Base-by-base conservation (phyloP, 2,113 vertebrate species). In the Paradoxurus hermaphroditus region DNA sequence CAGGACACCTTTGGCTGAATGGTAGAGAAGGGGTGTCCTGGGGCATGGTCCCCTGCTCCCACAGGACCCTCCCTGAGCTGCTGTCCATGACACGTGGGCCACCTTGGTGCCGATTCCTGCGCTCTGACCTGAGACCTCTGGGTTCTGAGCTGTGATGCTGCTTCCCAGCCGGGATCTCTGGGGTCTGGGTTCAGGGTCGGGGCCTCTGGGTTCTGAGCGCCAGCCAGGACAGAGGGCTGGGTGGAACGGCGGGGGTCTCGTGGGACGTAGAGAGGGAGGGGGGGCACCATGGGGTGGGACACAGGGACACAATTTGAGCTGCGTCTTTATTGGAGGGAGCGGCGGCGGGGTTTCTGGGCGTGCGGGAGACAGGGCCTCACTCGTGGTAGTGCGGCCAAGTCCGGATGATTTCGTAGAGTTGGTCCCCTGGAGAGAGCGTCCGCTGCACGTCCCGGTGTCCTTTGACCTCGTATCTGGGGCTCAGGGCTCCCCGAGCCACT, bases 371-470 rank as follows among this genome's bases (percentile, higher is more conserved):
- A 23, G 39, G n/a, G 31, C 27, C 70, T 97, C 91, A 97, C 31
- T 31, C 29, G 0, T 18, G 39, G 77, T 96, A 97, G 31, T 77
- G 94, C 0, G 72, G 23, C 97, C 97, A 97, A 0, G 0, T 5
- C 49, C 15, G 90, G 87, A 98, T 96, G 77, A 92, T 39, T 1
- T 46, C 0, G 1, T 97, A 98, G 72, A 98, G 98, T 62, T 14
- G 77, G 46, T 97, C 72, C 0, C 97, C 97, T 0, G 98, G 98
- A 27, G 97, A 98, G 7, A 86, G 65, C 0, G 92, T 97, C 5
- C 12, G 15, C 68, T 86, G 87, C 46, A 96, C 92, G 0, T 97
- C 95, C 31, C 96, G 77, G 75, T 98, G 97, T 2, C 97, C 97
- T 78, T 96, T 98, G 94, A 98, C 3, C 62, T 95, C 77, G 0